Evolutionary conservation across 2,888 invertebrate genomes (phyloP).

Genomic region (Odontocolon sp.): DNA sequence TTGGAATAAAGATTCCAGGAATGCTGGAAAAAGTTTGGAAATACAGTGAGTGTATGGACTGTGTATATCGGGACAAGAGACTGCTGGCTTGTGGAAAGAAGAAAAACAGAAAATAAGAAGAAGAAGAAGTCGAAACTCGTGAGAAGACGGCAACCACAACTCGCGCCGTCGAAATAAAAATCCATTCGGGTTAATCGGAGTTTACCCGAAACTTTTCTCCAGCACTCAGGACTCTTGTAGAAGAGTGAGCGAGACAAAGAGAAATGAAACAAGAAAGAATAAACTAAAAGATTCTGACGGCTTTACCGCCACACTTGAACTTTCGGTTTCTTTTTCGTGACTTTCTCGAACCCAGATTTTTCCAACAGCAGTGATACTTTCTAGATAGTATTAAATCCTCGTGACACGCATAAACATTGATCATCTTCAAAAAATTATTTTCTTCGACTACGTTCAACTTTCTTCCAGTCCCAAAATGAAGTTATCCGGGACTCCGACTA

Average conservation of each 20-base stretch:
- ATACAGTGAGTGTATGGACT: conserved; percentile 9
- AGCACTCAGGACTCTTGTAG: not conserved
- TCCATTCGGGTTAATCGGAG: conserved; percentile 69
- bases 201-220: conserved; percentile 58
- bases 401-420: conserved; percentile 39
- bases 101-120: not conserved
- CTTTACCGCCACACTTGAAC: not conserved
- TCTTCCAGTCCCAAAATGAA: not conserved
- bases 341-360: conserved; percentile 31
- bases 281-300: conserved; percentile 36
- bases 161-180: conserved; percentile 58
- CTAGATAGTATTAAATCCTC: conserved; percentile 41
- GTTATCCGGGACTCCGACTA: not conserved
- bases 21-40: conserved; percentile 12
- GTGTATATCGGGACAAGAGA: conserved; percentile 13
- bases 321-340: conserved; percentile 10
- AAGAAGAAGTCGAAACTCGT: conserved; percentile 46
- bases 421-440: not conserved
- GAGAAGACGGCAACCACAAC: conserved; percentile 38
- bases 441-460: conserved; percentile 19
- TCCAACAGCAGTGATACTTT: conserved; percentile 4
- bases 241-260: conserved; percentile 4
- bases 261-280: conserved; percentile 36
- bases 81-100: conserved; percentile 17
- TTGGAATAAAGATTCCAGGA: conserved; percentile 15